Evolutionary conservation across 2,113 vertebrate species (phyloP), one percentile per base, ranked within the genome.

Genomic region (Onychostoma macrolepis): DNA sequence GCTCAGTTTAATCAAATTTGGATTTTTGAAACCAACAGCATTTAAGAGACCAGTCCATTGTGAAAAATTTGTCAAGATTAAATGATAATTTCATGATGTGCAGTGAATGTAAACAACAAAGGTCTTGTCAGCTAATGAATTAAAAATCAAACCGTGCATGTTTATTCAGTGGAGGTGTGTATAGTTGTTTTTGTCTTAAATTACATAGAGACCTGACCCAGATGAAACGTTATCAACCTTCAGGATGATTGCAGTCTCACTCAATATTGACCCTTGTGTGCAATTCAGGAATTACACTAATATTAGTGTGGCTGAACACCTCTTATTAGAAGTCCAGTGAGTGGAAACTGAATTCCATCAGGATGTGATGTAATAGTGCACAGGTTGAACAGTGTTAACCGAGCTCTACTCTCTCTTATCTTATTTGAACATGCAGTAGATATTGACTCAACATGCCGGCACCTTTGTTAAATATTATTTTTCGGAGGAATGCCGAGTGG

Each of bases 401-500:
- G 65, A 61, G 85, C 74, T 10, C 1, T 24, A 77, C 24, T 24
- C 5, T 45, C 75, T 43, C 90, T 92, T 94, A 93, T 95, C 92
- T 94, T 92, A 90, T 92, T 92, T 92, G 90, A 91, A 89, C 91
- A 90, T 80, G 86, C 91, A 90, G 45, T 41, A 74, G 88, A 83
- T 90, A 92, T 90, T 91, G 88, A 92, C 90, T 90, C 91, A 90
- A 91, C 63, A 78, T 92, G 84, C 81, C 85, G 69, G 89, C 88
- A 83, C 80, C 85, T 93, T 92, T 89, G 92, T 94, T 94, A 93
- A 94, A 93, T 91, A 93, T 92, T 89, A 90, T 91, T 92, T 92
- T 92, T 91, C 84, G 82, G 88, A 87, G 92, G 91, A 92, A 89
- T 90, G 89, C 65, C 41, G 85, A 87, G 85, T 88, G 87, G 91